phyloP scores from a whole-genome alignment of 2,113 vertebrate genomes.

The Mugil cephalus region DNA sequence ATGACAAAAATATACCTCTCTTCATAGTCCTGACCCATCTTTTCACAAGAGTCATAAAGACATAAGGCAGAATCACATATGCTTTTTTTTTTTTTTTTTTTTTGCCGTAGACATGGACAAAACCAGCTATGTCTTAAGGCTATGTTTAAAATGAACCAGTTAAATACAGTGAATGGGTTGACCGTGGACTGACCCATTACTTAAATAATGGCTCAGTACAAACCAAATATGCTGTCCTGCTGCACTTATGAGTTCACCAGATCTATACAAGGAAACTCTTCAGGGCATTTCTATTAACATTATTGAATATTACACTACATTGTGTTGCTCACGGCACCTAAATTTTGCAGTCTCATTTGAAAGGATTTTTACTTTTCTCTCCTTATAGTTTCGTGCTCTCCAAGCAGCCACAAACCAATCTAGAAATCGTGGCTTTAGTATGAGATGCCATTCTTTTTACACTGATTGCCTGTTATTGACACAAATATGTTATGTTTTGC shows the following conservation, averaged over 20 bases:
- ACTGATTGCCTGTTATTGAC: slow-evolving; percentile 2
- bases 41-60: background rate
- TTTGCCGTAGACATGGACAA: slow-evolving; percentile 32
- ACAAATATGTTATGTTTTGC: slow-evolving; percentile 46
- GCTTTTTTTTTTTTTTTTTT: slow-evolving; percentile 13
- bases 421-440: background rate
- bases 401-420: background rate
- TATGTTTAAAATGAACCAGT: slow-evolving; percentile 30
- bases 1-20: background rate
- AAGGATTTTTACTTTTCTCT: too few species aligned
- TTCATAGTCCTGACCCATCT: background rate
- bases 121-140: slow-evolving; percentile 31
- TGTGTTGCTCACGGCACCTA: background rate
- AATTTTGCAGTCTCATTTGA: background rate
- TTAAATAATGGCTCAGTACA: slow-evolving; percentile 41
- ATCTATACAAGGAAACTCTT: slow-evolving; percentile 36
- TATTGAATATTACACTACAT: slow-evolving; percentile 1
- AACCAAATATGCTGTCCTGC: slow-evolving; percentile 25
- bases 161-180: slow-evolving; percentile 14
- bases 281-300: slow-evolving; percentile 32
- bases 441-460: background rate
- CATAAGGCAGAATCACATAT: slow-evolving; percentile 8
- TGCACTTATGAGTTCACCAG: slow-evolving; percentile 5
- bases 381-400: background rate
- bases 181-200: slow-evolving; percentile 26